Percentiles rank a stretch among this genome's conserved stretches.
These are phyloP conservation scores for Octodonta nipae DNA, from an alignment of 2,888 invertebrate genomes.

Conservation along the genomic window DNA sequence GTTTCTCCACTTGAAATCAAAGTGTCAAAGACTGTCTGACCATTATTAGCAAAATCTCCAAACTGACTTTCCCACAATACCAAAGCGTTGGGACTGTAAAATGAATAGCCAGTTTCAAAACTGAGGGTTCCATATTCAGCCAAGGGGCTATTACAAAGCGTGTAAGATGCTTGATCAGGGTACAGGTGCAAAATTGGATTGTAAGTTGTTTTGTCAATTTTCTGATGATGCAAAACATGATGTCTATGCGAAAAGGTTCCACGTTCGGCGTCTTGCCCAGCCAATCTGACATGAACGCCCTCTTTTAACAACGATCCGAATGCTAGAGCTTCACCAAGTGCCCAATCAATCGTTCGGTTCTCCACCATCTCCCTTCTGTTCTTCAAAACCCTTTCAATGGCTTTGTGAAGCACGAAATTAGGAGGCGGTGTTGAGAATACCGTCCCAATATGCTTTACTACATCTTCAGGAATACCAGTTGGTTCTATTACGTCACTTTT, in stretches of 20 bases:
- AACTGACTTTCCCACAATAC: conserved; percentile 99
- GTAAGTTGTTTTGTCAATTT: conserved; percentile 66
- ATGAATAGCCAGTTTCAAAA: conserved; percentile 57
- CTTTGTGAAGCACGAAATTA: conserved; percentile 72
- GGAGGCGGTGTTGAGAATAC: conserved; percentile 74
- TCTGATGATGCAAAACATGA: conserved; percentile 97
- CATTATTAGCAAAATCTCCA: conserved; percentile 96
- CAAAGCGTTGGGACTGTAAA: conserved; percentile 92
- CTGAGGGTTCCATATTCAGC: conserved; percentile 88
- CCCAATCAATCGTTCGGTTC: conserved; percentile 83
- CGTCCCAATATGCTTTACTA: conserved; percentile 69
- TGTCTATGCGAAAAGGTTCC: conserved; percentile 83
- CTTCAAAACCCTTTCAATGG: conserved; percentile 74
- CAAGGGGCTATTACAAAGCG: conserved; percentile 94
- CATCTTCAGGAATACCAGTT: conserved; percentile 76
- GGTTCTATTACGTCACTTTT: conserved; percentile 59
- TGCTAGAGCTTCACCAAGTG: conserved; percentile 92
- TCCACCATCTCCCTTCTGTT: conserved; percentile 85
- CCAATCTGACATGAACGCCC: conserved; percentile 87
- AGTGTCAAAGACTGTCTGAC: conserved; percentile 92
- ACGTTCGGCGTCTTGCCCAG: conserved; percentile 93
- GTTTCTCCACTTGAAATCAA: conserved; percentile 85
- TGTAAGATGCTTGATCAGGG: conserved; percentile 93
- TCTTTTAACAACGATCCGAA: conserved; percentile 93
- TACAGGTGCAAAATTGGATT: conserved; percentile 80